Percentiles rank a stretch among this genome's conserved stretches.
Conservation (phyloP, 92 coral and sea anemone genomes). For the Heliopora coerulea region DNA sequence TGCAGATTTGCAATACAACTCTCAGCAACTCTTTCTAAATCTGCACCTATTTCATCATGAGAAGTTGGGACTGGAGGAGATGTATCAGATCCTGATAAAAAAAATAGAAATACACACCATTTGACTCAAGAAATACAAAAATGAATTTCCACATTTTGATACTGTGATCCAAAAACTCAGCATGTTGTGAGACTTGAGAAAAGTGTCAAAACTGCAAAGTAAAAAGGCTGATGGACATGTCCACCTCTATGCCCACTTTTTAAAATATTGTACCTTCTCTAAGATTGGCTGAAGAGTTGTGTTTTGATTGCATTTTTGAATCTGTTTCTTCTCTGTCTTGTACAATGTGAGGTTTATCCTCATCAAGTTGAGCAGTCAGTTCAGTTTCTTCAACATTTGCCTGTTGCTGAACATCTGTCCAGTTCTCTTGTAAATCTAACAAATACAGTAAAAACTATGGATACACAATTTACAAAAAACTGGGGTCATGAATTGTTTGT, state of each 20-base stretch:
- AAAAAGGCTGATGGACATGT: no score
- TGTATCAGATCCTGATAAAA: not conserved
- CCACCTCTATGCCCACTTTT: no score
- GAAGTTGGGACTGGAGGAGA: not conserved
- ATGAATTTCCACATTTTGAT: no score
- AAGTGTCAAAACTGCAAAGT: no score
- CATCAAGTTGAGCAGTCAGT: not conserved
- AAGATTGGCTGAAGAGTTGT: not conserved
- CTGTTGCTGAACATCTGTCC: not conserved
- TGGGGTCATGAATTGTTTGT: no score
- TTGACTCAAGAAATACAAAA: no score
- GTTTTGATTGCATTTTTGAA: not conserved
- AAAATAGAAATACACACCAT: no score
- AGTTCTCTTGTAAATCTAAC: not conserved
- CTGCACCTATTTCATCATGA: slow-evolving; percentile 50
- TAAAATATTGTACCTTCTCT: not conserved
- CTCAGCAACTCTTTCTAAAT: slow-evolving; percentile 88
- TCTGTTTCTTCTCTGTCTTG: slow-evolving; percentile 23
- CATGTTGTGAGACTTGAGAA: no score
- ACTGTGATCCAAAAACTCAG: no score
- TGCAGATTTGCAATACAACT: slow-evolving; percentile 83
- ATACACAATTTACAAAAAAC: no score
- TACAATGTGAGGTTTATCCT: not conserved
- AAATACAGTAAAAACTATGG: no score
- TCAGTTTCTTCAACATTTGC: not conserved